Percentiles rank a stretch among this genome's conserved stretches.
These are phyloP conservation scores for Metridium senile DNA, from an alignment of 92 coral and sea anemone genomes.

Conservation along the genomic window DNA sequence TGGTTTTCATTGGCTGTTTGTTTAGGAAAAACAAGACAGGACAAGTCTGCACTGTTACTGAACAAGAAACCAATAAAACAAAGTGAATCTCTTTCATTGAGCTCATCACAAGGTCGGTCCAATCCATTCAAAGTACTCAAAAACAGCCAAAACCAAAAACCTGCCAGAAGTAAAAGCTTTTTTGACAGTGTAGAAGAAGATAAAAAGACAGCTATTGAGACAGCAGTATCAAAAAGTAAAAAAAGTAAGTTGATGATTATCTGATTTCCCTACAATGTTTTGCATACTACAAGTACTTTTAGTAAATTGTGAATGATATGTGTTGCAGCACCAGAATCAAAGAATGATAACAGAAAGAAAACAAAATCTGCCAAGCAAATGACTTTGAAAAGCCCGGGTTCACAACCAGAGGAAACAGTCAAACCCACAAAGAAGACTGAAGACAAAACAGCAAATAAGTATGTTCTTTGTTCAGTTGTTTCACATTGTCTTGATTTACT, in stretches of 20 bases:
- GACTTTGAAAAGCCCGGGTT: conserved; percentile 62
- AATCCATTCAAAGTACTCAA: conserved; percentile 89
- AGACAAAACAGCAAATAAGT: conserved; percentile 16
- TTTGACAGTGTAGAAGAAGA: conserved; percentile 94
- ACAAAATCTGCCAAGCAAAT: conserved; percentile 70
- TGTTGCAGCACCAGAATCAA: conserved; percentile 69
- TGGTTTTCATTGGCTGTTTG: too few species aligned
- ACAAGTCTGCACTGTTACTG: conserved; percentile 3
- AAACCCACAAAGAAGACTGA: conserved; percentile 32
- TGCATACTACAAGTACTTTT: not conserved
- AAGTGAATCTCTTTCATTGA: conserved; percentile 46
- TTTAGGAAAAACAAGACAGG: conserved; percentile 7
- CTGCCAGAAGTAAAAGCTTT: conserved; percentile 76
- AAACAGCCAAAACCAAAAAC: conserved; percentile 49
- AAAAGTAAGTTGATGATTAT: not conserved
- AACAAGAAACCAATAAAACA: conserved; percentile 43
- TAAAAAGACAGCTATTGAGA: conserved; percentile 57
- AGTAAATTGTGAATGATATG: not conserved
- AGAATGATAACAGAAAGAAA: conserved; percentile 61
- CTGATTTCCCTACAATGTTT: not conserved
- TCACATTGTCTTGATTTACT: too few species aligned
- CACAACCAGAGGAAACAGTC: conserved; percentile 32
- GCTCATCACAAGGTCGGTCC: conserved; percentile 70
- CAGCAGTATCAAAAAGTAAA: not conserved
- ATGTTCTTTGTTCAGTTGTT: conserved; percentile 5